Evolutionary conservation across 92 coral and sea anemone species (phyloP), one percentile per base, ranked within the genome.

Genomic region (Galaxea fascicularis): DNA sequence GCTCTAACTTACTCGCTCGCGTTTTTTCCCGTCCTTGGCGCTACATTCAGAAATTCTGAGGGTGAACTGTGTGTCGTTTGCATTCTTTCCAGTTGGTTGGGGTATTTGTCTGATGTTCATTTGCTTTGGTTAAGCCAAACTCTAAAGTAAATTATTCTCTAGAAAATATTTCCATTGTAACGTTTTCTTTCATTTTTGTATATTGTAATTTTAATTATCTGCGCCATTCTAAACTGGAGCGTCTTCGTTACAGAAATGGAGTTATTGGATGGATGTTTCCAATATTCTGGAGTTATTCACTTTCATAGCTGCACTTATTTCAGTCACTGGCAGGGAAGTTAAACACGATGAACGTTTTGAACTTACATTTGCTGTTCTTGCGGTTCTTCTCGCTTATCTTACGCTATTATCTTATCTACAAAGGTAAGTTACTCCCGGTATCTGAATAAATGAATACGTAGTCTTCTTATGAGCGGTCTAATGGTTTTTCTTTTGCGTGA

Each of bases 371-470:
- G 90, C 79, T 3, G 53, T 94, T 26, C 6, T 65, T 26, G 79
- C 93, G 1, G 74, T 91, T 25, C 80, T 94, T 1, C 60, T 85
- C 0, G 86, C 90, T 45, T 94, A 87, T 67, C 12, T 86, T 21
- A 78, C 89, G 5, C 60, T 91, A 0, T 73, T 91, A 52, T 73
- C 92, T 11, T 89, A 79, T 28, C 47, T 89, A 17, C 98, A 91
- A 78, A 83, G 88, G 98, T 94, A 83, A 93, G 84, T 1, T 60
- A 60, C 11, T 10, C 16, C 66, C 25, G 26, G 5, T 56, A 15
- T 7, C 62, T 56, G 15, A n/a, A n/a, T n/a, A n/a, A n/a, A n/a
- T n/a, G n/a, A n/a, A n/a, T n/a, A n/a, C n/a, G n/a, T n/a, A n/a
- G n/a, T n/a, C n/a, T n/a, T n/a, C n/a, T n/a, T n/a, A n/a, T n/a